phyloP scores from a whole-genome alignment of 2,797 vertebrate species.

The Menidia menidia region DNA sequence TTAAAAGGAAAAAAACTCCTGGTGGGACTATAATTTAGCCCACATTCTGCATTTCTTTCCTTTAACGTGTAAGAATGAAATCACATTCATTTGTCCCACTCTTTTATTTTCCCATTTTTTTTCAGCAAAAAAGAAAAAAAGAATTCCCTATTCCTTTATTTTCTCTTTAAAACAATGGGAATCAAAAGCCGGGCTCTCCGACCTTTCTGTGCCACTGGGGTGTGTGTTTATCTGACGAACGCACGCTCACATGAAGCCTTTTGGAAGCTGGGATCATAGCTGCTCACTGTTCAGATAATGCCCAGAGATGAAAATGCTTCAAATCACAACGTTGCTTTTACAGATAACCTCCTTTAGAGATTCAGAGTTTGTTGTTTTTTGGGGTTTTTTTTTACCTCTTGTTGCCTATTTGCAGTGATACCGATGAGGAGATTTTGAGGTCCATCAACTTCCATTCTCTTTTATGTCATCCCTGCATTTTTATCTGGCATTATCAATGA shows the following conservation, averaged over 20 bases:
- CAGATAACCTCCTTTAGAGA: slow-evolving; percentile 1
- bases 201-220: slow-evolving; percentile 85
- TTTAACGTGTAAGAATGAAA: slow-evolving; percentile 46
- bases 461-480: slow-evolving; percentile 63
- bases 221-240: slow-evolving; percentile 71
- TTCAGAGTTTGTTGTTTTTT: background rate
- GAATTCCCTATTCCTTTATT: slow-evolving; percentile 54
- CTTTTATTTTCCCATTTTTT: slow-evolving; percentile 60
- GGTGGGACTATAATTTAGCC: slow-evolving; percentile 65
- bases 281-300: slow-evolving; percentile 63
- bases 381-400: background rate
- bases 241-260: slow-evolving; percentile 52
- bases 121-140: slow-evolving; percentile 52
- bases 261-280: slow-evolving; percentile 19
- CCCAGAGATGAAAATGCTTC: slow-evolving; percentile 64
- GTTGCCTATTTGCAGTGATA: slow-evolving; percentile 14
- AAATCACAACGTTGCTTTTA: background rate
- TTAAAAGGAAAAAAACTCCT: slow-evolving; percentile 21
- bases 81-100: slow-evolving; percentile 67
- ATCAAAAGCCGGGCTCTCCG: slow-evolving; percentile 87
- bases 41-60: slow-evolving; percentile 41
- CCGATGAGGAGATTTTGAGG: slow-evolving; percentile 52
- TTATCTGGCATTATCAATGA: slow-evolving; percentile 61
- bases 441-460: slow-evolving; percentile 55
- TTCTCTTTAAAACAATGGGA: slow-evolving; percentile 72